Evolutionary conservation across 2,888 invertebrate species (phyloP).

Genomic region (Margaritifera margaritifera): DNA sequence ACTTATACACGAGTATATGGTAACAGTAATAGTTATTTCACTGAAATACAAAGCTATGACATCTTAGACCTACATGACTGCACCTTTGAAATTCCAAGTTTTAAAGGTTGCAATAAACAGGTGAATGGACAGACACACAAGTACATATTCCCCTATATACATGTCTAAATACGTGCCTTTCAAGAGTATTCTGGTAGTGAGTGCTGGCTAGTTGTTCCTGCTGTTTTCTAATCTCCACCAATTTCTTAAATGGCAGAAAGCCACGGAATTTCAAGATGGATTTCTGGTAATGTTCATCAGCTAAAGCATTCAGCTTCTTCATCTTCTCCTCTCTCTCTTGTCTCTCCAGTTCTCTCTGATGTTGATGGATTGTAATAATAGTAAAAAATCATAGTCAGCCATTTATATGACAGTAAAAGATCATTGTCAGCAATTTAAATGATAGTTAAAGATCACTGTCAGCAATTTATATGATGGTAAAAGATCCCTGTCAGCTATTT

Average conservation of each 20-base stretch:
- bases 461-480: no score
- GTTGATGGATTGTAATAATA: background rate
- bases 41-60: background rate
- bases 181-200: constrained; percentile 33
- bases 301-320: constrained; percentile 45
- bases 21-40: no score
- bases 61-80: background rate
- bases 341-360: constrained; percentile 61
- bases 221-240: constrained; percentile 52
- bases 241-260: constrained; percentile 53
- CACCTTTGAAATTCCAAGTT: background rate
- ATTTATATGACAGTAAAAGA: no score
- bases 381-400: no score
- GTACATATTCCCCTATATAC: no score
- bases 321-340: constrained; percentile 45
- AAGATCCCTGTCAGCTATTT: no score
- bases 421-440: no score
- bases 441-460: no score
- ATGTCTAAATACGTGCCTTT: constrained; percentile 25
- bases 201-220: constrained; percentile 47
- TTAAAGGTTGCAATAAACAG: background rate
- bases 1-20: no score
- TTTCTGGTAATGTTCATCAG: constrained; percentile 56
- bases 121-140: background rate
- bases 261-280: constrained; percentile 61